phyloP scores from a whole-genome alignment of 2,797 vertebrate species.

The Argentina silus region DNA sequence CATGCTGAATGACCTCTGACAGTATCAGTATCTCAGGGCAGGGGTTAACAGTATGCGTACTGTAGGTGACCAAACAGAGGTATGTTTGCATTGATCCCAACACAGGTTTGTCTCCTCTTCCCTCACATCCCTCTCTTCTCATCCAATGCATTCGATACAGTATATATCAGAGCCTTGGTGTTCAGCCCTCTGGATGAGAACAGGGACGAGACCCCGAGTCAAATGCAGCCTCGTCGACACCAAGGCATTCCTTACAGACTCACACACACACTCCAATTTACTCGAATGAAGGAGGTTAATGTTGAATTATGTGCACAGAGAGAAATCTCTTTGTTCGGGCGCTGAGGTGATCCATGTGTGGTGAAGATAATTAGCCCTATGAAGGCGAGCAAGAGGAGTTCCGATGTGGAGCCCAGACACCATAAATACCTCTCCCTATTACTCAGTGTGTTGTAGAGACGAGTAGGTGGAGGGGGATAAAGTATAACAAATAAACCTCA shows the following conservation, averaged over 20 bases:
- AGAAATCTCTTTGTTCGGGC: slow-evolving; percentile 42
- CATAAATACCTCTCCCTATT: slow-evolving; percentile 52
- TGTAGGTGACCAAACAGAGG: no score
- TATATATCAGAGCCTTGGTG: not conserved
- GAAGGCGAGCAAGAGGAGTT: slow-evolving; percentile 52
- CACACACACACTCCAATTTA: not conserved
- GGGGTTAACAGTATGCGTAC: no score
- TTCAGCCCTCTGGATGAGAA: slow-evolving; percentile 5
- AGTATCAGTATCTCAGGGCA: not conserved
- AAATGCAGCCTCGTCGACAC: not conserved
- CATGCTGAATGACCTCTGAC: slow-evolving; percentile 10
- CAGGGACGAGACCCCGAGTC: not conserved
- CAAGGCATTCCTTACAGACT: not conserved
- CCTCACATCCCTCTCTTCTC: no score
- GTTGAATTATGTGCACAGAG: slow-evolving; percentile 32
- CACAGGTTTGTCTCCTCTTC: no score
- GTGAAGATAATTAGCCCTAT: slow-evolving; percentile 65
- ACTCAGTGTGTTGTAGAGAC: slow-evolving; percentile 48
- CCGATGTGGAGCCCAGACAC: slow-evolving; percentile 40
- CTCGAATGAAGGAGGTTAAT: slow-evolving; percentile 49
- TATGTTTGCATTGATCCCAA: no score
- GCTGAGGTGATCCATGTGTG: slow-evolving; percentile 48
- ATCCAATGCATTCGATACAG: not conserved
- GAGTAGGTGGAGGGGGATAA: slow-evolving; percentile 62
- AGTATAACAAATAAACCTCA: slow-evolving; percentile 75